Conservation (phyloP, 92 coral and sea anemone species). For the Parazoanthus darwini region DNA sequence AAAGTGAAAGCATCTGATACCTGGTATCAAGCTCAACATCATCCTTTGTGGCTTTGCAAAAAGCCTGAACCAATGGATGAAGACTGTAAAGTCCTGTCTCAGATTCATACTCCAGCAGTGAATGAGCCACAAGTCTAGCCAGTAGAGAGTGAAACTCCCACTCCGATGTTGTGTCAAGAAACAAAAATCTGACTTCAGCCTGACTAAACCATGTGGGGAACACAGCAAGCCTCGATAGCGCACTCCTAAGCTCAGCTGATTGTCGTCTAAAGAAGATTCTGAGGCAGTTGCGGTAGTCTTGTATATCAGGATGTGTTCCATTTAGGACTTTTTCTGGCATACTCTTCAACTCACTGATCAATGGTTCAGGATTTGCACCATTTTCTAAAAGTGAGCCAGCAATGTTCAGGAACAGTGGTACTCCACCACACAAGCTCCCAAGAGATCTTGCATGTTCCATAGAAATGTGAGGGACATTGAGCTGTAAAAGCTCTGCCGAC, state of each 20-base stretch:
- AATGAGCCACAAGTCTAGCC: conserved; percentile 32
- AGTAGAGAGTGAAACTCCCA: conserved; percentile 29
- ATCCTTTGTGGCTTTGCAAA: conserved; percentile 47
- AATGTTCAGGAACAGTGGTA: conserved; percentile 64
- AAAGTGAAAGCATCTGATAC: background rate
- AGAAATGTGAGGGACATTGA: conserved; percentile 19
- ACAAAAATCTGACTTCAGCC: conserved; percentile 56
- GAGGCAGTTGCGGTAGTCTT: conserved; percentile 32
- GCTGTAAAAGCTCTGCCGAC: conserved; percentile 1
- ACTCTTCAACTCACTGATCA: conserved; percentile 46
- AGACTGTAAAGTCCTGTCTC: conserved; percentile 53
- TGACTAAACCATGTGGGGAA: conserved; percentile 66
- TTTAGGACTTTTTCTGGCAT: conserved; percentile 49
- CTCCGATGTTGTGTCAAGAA: conserved; percentile 25
- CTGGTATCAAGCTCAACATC: conserved; percentile 27
- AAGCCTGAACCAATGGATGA: conserved; percentile 74
- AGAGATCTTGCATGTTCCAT: conserved; percentile 42
- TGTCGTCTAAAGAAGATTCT: conserved; percentile 57
- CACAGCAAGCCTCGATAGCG: conserved; percentile 56
- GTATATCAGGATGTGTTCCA: conserved; percentile 31
- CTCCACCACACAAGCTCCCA: conserved; percentile 61
- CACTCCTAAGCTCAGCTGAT: conserved; percentile 46
- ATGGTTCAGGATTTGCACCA: conserved; percentile 22
- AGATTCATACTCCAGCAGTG: conserved; percentile 62
- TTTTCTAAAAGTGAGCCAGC: conserved; percentile 48